Evolutionary conservation across 2,888 invertebrate species (phyloP), one percentile per base, ranked within the genome.

Genomic region (Andrena minutula): DNA sequence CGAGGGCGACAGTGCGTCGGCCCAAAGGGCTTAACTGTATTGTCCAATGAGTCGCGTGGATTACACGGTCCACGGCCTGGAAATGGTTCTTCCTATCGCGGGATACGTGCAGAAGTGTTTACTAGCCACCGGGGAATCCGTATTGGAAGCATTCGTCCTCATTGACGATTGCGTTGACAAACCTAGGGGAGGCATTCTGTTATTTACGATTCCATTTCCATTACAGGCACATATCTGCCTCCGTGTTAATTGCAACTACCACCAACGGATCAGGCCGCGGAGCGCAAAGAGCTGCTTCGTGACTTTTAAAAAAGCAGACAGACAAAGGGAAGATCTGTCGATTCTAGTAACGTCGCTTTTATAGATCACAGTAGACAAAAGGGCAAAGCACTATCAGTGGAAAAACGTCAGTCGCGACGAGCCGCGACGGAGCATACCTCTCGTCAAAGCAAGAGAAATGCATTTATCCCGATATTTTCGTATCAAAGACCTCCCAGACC

Each of bases 381-480:
- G 74, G 51, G 58, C 49, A 30, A 58, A 23, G 66, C 23, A 61
- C 10, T 69, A 28, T 74, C 82, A 23, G 12, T 23, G 72, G 47
- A 32, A 74, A 72, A 68, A 58, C 41, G 64, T 76, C 60, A 53
- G 30, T 56, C n/a, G 53, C 71, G 70, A 75, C 63, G 79, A 56
- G 82, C 10, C 74, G 49, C 35, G 64, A 71, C 73, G 56, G 35
- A 12, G 56, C 56, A 28, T 77, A 84, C 82, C 81, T 82, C 84
- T 66, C 63, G 85, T 86, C 86, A 86, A 88, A 89, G 86, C 84
- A 66, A 68, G 79, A 83, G 78, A 89, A 87, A 89, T 83, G 84
- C 88, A 81, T 89, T 88, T 87, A 89, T 84, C 72, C 88, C 68
- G 75, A 75, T 74, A 78, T 64, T 72, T 82, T 84, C 82, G 66